A percentile compares a stretch with the other conserved stretches of the same genome.
Evolutionary conservation across 2,113 vertebrate genomes (phyloP).

Genomic region (Epinephelus cyanopodus): DNA sequence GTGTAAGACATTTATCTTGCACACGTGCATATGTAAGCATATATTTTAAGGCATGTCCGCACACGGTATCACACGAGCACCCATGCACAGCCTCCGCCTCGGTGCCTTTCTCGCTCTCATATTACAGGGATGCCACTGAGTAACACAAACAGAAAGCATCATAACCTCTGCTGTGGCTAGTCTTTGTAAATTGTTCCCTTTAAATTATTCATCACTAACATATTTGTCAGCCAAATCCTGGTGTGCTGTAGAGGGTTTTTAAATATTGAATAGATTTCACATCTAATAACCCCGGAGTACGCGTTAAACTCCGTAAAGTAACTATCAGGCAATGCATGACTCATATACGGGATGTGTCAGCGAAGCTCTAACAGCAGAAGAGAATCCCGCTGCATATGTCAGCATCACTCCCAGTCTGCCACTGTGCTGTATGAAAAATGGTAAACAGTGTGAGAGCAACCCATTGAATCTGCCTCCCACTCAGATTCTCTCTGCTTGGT

Average conservation of each 20-base stretch:
- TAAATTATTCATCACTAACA: conserved; percentile 73
- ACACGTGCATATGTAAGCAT: conserved; percentile 27
- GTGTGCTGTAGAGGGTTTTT: conserved; percentile 45
- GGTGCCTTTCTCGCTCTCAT: neutral
- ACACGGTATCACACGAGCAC: conserved; percentile 4
- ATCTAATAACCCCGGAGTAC: conserved; percentile 41
- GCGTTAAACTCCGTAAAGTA: conserved; percentile 38
- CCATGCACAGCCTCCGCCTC: conserved; percentile 12
- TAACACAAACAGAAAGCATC: conserved; percentile 39
- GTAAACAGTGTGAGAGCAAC: conserved; percentile 58
- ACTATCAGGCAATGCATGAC: conserved; percentile 52
- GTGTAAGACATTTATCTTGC: conserved; percentile 47
- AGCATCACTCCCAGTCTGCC: conserved; percentile 49
- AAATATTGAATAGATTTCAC: conserved; percentile 60
- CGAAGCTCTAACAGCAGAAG: conserved; percentile 50
- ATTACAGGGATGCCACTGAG: conserved; percentile 11
- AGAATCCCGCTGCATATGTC: conserved; percentile 59
- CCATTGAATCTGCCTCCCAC: conserved; percentile 66
- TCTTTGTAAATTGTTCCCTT: conserved; percentile 60
- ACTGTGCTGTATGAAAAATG: conserved; percentile 41
- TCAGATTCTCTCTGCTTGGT: conserved; percentile 37
- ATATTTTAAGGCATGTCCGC: conserved; percentile 12
- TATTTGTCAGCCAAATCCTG: conserved; percentile 61
- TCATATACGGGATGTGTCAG: conserved; percentile 58
- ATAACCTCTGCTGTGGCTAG: conserved; percentile 51